A percentile compares a stretch with the other conserved stretches of the same genome.
Conservation (phyloP, 2,888 invertebrate genomes). For the Phytoseiulus persimilis region DNA sequence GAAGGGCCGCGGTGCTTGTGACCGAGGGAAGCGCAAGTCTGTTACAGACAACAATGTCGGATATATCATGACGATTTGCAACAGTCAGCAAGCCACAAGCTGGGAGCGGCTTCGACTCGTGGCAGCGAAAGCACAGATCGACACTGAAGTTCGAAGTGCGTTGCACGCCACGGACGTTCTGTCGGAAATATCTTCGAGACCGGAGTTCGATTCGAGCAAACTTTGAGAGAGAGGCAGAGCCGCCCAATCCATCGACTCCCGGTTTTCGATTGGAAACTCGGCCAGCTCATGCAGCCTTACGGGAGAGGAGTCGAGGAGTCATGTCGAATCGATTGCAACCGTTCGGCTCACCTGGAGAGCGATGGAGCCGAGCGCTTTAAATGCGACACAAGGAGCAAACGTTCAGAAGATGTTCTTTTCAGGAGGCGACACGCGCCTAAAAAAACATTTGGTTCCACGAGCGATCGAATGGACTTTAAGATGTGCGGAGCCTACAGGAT, state of each 20-base stretch:
- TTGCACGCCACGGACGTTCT: too few species aligned
- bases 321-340: background rate
- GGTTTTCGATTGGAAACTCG: too few species aligned
- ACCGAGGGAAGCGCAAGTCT: background rate
- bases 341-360: too few species aligned
- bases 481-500: background rate
- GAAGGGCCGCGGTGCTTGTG: background rate
- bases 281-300: too few species aligned
- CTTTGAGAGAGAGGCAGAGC: too few species aligned
- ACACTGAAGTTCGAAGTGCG: too few species aligned
- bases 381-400: too few species aligned
- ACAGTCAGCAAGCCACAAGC: background rate
- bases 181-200: too few species aligned
- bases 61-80: background rate
- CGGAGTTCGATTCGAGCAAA: too few species aligned
- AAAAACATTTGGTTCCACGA: background rate
- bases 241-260: too few species aligned
- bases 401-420: background rate
- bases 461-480: background rate
- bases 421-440: background rate
- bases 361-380: background rate
- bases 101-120: background rate
- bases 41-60: background rate
- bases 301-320: too few species aligned
- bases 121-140: background rate